Conservation (phyloP, 2,113 vertebrate species). For the Gadus chalcogrammus region DNA sequence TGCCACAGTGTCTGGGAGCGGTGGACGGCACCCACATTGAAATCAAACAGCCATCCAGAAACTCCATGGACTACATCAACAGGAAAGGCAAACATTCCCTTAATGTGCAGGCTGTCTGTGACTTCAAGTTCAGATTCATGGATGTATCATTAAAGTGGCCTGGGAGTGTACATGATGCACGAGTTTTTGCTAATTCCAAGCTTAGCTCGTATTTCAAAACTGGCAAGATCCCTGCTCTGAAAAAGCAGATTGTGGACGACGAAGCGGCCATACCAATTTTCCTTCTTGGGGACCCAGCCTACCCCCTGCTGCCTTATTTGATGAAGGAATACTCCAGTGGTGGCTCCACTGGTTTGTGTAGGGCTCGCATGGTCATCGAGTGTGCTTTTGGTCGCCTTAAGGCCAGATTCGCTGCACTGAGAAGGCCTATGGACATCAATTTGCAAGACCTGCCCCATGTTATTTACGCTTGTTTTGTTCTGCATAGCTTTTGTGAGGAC, state of each 20-base stretch:
- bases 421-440: slow-evolving; percentile 42
- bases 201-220: neutral
- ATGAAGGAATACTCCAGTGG: slow-evolving; percentile 5
- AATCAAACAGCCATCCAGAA: too few relatives aligned
- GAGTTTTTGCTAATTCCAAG: neutral
- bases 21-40: too few relatives aligned
- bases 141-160: too few relatives aligned
- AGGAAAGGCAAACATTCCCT: too few relatives aligned
- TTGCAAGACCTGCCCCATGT: slow-evolving; percentile 22
- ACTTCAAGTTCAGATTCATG: too few relatives aligned
- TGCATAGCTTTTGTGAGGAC: slow-evolving; percentile 28
- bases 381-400: slow-evolving; percentile 11
- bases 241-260: neutral
- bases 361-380: neutral
- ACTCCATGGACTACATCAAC: too few relatives aligned
- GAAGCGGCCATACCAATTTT: neutral
- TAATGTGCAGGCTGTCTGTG: too few relatives aligned
- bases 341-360: neutral
- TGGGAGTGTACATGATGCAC: neutral
- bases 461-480: too few relatives aligned
- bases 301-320: neutral
- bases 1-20: too few relatives aligned
- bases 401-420: too few relatives aligned
- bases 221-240: neutral
- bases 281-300: neutral